Conservation (phyloP, 2,797 vertebrate genomes). For the Avahi laniger region DNA sequence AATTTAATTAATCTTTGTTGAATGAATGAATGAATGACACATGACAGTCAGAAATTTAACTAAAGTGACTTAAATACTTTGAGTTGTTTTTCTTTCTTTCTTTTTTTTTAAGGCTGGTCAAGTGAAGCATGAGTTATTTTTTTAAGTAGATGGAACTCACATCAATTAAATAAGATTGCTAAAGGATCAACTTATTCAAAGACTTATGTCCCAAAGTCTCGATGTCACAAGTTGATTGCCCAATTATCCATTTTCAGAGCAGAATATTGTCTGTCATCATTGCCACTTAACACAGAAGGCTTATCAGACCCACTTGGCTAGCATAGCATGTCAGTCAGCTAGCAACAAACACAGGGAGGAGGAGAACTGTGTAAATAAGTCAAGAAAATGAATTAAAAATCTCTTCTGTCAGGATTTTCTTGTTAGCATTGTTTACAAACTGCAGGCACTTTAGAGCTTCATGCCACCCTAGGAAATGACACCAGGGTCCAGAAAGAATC, state of each 20-base stretch:
- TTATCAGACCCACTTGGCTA: neutral
- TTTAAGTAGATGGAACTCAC: neutral
- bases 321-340: neutral
- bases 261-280: conserved; percentile 2
- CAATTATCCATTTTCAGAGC: neutral
- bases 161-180: conserved; percentile 8
- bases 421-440: conserved; percentile 77
- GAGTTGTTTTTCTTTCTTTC: neutral
- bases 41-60: neutral
- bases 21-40: neutral
- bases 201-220: conserved; percentile 6
- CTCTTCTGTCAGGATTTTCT: conserved; percentile 70
- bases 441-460: conserved; percentile 67
- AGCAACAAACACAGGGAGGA: neutral
- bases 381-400: conserved; percentile 69
- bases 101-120: too few relatives aligned
- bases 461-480: conserved; percentile 66
- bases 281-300: neutral
- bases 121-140: neutral
- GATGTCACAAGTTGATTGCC: neutral
- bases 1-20: conserved; percentile 22
- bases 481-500: conserved; percentile 70
- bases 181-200: neutral
- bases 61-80: conserved; percentile 30
- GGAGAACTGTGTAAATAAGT: conserved; percentile 66